These are phyloP conservation scores for Coenonympha glycerion DNA, from an alignment of 2,888 invertebrate genomes.

Conservation along the genomic window DNA sequence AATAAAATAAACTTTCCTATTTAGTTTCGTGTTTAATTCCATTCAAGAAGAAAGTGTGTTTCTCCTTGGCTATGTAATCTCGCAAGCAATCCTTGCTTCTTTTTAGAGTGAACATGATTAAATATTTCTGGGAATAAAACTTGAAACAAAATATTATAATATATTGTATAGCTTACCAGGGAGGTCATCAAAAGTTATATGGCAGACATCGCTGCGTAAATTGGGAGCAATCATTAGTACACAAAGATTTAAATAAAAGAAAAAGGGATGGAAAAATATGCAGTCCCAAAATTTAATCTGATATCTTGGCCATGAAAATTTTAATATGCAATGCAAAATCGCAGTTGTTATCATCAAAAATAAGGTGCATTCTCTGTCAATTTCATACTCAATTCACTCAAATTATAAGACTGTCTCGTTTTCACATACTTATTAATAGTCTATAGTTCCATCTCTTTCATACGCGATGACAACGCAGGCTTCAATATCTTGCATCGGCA, in stretches of 20 bases:
- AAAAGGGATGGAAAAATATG: neutral
- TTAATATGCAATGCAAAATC: neutral
- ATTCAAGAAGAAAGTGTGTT: too few relatives aligned
- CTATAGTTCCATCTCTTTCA: neutral
- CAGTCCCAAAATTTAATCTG: neutral
- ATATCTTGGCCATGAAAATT: neutral
- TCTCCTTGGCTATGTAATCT: too few relatives aligned
- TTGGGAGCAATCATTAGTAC: neutral
- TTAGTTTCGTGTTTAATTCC: too few relatives aligned
- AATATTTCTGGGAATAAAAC: too few relatives aligned
- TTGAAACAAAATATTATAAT: too few relatives aligned
- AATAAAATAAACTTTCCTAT: too few relatives aligned
- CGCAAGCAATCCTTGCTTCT: too few relatives aligned
- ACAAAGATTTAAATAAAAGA: neutral
- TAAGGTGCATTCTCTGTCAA: neutral
- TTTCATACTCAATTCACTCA: neutral
- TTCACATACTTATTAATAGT: neutral
- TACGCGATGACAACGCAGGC: neutral
- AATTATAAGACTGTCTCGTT: neutral
- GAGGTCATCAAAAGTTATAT: neutral
- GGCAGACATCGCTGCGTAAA: neutral
- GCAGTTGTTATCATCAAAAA: neutral
- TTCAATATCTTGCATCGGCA: constrained; percentile 1
- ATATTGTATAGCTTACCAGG: too few relatives aligned
- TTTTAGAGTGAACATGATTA: too few relatives aligned